Evolutionary conservation across 2,797 vertebrate genomes (phyloP).

Genomic region (Phyllotis vaccarum): DNA sequence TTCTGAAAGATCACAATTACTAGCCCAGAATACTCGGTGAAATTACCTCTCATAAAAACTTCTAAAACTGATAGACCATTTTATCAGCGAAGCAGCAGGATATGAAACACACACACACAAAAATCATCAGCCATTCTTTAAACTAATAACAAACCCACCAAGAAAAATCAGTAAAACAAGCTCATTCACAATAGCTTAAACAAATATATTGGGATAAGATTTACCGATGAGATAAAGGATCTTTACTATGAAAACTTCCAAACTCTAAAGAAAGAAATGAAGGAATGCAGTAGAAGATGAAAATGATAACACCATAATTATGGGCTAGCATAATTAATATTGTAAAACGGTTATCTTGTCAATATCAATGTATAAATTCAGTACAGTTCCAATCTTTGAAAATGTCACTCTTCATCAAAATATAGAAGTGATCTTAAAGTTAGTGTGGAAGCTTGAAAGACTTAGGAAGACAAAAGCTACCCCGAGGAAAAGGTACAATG

Average conservation of each 20-base stretch:
- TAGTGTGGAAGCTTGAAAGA: neutral
- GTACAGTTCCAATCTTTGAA: no score
- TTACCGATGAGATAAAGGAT: neutral
- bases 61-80: neutral
- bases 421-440: neutral
- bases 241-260: neutral
- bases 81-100: neutral
- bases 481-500: neutral
- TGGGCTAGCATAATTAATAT: neutral
- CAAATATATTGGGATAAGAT: neutral
- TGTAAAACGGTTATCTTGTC: neutral
- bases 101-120: neutral
- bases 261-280: neutral
- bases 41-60: neutral
- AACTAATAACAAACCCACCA: neutral
- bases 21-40: neutral
- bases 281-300: neutral
- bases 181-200: neutral
- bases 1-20: neutral
- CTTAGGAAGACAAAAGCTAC: neutral
- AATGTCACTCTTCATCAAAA: neutral
- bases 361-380: neutral
- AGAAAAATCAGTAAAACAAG: neutral
- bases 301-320: neutral
- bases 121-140: neutral